Percentiles rank a stretch among this genome's conserved stretches.
Evolutionary conservation across 2,888 invertebrate genomes (phyloP).

Genomic region (Ephialtes manifestator): DNA sequence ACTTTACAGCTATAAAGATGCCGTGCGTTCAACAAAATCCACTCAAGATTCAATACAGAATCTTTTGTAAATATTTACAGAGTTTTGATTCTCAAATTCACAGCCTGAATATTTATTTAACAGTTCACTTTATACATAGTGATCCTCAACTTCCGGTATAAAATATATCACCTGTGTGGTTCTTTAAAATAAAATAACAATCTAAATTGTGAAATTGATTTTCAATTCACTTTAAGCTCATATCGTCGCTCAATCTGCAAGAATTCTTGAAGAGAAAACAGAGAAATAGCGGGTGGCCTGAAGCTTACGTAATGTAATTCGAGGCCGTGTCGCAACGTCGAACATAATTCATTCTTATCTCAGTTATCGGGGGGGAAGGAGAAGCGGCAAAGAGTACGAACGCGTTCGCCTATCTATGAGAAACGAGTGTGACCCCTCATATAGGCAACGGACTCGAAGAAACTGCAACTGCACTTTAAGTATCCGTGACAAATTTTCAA

Average conservation of each 20-base stretch:
- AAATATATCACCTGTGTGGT: too few relatives aligned
- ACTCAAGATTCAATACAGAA: not conserved
- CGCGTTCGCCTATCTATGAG: slow-evolving; percentile 11
- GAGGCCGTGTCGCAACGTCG: slow-evolving; percentile 62
- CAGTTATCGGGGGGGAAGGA: slow-evolving; percentile 61
- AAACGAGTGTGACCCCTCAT: not conserved
- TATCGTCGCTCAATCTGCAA: not conserved
- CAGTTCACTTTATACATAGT: not conserved
- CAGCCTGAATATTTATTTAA: not conserved
- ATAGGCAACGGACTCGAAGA: not conserved
- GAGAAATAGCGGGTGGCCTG: not conserved
- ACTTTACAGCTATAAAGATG: too few relatives aligned
- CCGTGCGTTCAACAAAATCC: not conserved
- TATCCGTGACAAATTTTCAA: not conserved
- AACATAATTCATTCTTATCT: slow-evolving; percentile 72
- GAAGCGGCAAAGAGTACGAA: slow-evolving; percentile 10
- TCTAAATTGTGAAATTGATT: too few relatives aligned
- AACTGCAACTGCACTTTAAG: not conserved
- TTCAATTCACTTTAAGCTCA: not conserved
- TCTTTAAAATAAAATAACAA: too few relatives aligned
- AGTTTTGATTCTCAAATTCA: not conserved
- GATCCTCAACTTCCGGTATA: not conserved
- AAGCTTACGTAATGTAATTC: slow-evolving; percentile 48
- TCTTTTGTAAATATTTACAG: not conserved
- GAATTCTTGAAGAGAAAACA: not conserved